Conservation (phyloP, 2,888 invertebrate genomes). For the Strigamia transsilvanica region DNA sequence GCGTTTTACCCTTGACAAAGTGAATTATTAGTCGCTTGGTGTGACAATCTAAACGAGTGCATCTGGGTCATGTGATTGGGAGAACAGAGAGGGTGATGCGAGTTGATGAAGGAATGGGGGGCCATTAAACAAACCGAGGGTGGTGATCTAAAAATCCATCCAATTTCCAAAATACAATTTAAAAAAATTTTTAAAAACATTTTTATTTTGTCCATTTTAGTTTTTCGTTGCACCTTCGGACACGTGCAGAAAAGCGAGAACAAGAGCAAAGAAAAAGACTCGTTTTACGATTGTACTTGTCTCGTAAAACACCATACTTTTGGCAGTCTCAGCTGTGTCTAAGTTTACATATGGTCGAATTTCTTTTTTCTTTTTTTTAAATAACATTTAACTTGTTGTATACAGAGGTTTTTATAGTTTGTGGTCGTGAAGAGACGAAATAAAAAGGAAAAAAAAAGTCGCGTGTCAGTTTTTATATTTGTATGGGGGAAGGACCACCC, state of each 20-base stretch:
- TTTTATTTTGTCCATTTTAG: background rate
- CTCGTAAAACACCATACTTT: conserved; percentile 28
- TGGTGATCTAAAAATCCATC: background rate
- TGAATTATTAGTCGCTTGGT: conserved; percentile 35
- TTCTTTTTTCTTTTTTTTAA: background rate
- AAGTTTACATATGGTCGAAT: background rate
- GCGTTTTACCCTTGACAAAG: conserved; percentile 41
- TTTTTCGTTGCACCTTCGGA: background rate
- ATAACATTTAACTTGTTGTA: conserved; percentile 21
- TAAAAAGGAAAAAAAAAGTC: background rate
- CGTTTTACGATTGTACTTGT: conserved; percentile 32
- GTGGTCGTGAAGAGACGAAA: no score
- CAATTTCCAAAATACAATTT: no score
- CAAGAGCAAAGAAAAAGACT: background rate
- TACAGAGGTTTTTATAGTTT: conserved; percentile 7
- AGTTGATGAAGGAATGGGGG: conserved; percentile 8
- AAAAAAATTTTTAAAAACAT: no score
- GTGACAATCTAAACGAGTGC: conserved; percentile 41
- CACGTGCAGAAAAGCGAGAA: conserved; percentile 1
- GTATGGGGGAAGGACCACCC: background rate
- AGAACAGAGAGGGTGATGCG: background rate
- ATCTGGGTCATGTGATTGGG: background rate
- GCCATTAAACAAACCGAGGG: background rate
- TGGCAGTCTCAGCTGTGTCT: conserved; percentile 40
- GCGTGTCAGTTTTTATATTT: conserved; percentile 7